Percentiles rank a stretch among this genome's conserved stretches.
phyloP scores from a whole-genome alignment of 1,140 invertebrate genomes.

The Hylaeus anthracinus region DNA sequence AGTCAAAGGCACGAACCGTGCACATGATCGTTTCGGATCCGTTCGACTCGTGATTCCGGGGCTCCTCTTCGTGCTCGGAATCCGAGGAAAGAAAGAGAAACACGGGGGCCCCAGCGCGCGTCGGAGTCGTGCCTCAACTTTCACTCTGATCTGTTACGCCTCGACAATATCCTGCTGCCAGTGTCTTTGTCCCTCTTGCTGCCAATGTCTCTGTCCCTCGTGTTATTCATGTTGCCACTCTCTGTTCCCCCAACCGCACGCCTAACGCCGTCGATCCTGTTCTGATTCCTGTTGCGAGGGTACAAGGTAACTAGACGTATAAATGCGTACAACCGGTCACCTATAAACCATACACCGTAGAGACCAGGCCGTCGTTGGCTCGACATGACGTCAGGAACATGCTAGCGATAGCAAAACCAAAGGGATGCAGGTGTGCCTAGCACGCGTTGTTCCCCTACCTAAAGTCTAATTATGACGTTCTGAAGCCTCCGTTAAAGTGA shows the following conservation, averaged over 20 bases:
- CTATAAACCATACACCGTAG: constrained; percentile 25
- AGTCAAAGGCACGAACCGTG: constrained; percentile 40
- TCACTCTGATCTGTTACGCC: constrained; percentile 71
- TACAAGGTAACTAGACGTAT: constrained; percentile 53
- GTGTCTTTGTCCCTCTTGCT: neutral
- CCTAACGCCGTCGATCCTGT: constrained; percentile 49
- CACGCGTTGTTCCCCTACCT: neutral
- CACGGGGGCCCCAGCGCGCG: constrained; percentile 53
- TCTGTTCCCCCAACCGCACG: neutral
- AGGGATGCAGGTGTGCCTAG: constrained; percentile 36
- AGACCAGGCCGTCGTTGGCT: neutral
- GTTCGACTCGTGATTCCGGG: constrained; percentile 55
- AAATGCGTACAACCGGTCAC: constrained; percentile 33
- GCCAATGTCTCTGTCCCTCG: neutral
- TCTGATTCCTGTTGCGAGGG: constrained; percentile 54
- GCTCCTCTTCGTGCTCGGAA: constrained; percentile 64
- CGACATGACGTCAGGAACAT: constrained; percentile 28
- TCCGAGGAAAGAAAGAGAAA: constrained; percentile 43
- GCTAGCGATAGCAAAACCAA: constrained; percentile 13
- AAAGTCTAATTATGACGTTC: no score
- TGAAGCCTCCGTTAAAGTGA: no score
- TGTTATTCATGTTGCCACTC: no score
- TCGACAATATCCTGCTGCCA: constrained; percentile 57
- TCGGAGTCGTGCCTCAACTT: constrained; percentile 70
- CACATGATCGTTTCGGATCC: constrained; percentile 64